These are phyloP conservation scores for Leptopilina syphax DNA, from an alignment of 2,888 invertebrate genomes.

Conservation along the genomic window DNA sequence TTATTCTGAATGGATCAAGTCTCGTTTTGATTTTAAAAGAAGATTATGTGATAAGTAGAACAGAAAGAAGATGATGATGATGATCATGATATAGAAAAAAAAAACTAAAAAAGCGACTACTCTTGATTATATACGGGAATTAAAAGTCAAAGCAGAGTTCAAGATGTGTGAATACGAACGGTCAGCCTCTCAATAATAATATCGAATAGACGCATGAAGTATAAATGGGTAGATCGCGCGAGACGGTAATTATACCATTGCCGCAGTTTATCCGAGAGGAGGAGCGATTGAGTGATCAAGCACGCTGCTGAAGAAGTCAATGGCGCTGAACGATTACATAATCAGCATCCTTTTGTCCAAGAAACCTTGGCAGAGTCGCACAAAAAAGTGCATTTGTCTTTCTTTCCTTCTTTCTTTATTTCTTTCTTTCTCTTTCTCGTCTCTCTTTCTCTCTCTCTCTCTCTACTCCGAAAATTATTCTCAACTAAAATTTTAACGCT, in stretches of 20 bases:
- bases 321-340: slow-evolving; percentile 24
- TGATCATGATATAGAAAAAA: too few relatives aligned
- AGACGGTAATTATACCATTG: slow-evolving; percentile 62
- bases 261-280: slow-evolving; percentile 56
- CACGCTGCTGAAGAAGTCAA: slow-evolving; percentile 48
- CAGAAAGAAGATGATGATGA: too few relatives aligned
- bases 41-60: not conserved
- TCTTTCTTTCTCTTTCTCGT: too few relatives aligned
- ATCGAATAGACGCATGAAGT: not conserved
- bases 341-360: slow-evolving; percentile 21
- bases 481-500: not conserved
- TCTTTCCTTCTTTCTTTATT: too few relatives aligned
- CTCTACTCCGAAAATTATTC: not conserved
- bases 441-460: not conserved
- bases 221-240: slow-evolving; percentile 54
- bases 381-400: slow-evolving; percentile 24
- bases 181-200: slow-evolving; percentile 26
- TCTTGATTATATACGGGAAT: not conserved
- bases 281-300: slow-evolving; percentile 65
- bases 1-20: not conserved
- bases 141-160: slow-evolving; percentile 19
- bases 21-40: slow-evolving; percentile 5
- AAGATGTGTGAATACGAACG: not conserved
- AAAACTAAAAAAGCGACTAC: not conserved
- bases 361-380: not conserved